Base-by-base conservation (phyloP, 2,113 vertebrate species). In the Barnardius zonarius region DNA sequence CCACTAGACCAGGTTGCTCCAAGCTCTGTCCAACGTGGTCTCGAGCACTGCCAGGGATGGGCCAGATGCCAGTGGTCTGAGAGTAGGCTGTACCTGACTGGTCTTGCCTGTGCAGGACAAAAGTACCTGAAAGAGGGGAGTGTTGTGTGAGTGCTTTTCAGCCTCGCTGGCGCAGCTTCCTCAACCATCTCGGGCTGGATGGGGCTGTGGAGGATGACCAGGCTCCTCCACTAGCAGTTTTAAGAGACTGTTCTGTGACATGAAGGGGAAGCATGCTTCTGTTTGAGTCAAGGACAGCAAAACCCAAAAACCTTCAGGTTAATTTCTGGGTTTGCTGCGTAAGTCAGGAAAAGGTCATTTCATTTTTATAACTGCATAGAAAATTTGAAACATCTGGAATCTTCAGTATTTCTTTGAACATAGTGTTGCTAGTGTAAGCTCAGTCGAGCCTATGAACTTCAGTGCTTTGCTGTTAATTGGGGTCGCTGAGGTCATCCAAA, bases 401-500 rank as follows among this genome's bases (percentile, higher is more conserved):
- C 49, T 69, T 57, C 44, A 37, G 18, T 44, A 52, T 67, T 91
- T 89, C 69, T 95, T 75, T 84, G 69, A 78, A 54, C 20, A 35
- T 0, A 1, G 23, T 25, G 16, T 5, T 72, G 17, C 51, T 68
- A 72, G 43, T 3, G 6, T 51, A 57, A 94, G 35, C 41, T 93
- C 72, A 57, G 85, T 35, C 2, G 3, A 90, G 54, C 57, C 54
- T 64, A 10, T 57, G 39, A 69, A 61, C 51, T 89, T 86, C 46
- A 10, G 13, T 35, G 25, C 68, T 67, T 57, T 76, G 43, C 70
- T 93, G 57, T 86, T 90, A 93, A 88, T 80, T 95, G 94, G 82
- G 66, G 52, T 83, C 54, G 49, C 9, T 0, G 1, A 44, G 81
- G 81, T 79, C 75, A 69, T 17, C 13, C 41, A 52, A 28, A 62